These are phyloP conservation scores for Drosophila mettleri DNA, from an alignment of 2,888 invertebrate species.

Conservation along the genomic window DNA sequence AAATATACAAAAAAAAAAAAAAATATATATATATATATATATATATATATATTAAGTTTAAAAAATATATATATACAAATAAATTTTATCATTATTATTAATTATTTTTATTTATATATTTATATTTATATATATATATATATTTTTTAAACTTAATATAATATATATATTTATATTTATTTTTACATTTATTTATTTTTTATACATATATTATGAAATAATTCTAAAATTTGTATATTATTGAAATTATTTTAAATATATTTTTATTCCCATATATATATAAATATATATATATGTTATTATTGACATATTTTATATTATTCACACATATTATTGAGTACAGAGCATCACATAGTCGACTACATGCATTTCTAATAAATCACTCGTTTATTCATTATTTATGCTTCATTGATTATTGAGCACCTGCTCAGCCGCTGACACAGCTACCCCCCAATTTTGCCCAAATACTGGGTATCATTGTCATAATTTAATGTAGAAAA, in stretches of 20 bases:
- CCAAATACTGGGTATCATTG: conserved; percentile 26
- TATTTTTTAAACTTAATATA: too few species aligned
- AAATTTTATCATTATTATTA: too few species aligned
- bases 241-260: not conserved
- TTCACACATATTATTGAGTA: too few species aligned
- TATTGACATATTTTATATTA: too few species aligned
- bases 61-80: too few species aligned
- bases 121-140: too few species aligned
- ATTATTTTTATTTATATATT: too few species aligned
- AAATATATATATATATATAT: too few species aligned
- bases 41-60: too few species aligned
- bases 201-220: not conserved
- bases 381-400: conserved; percentile 4
- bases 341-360: conserved; percentile 17
- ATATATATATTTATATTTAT: not conserved
- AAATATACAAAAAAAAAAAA: too few species aligned
- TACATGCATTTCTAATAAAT: not conserved
- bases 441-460: not conserved
- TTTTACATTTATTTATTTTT: not conserved
- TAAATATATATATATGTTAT: not conserved
- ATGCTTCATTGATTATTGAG: conserved; percentile 6
- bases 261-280: not conserved
- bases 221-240: too few species aligned
- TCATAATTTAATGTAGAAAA: conserved; percentile 14
- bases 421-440: conserved; percentile 34